Evolutionary conservation across 2,797 vertebrate genomes (phyloP).

Genomic region (Poeciliopsis infans): DNA sequence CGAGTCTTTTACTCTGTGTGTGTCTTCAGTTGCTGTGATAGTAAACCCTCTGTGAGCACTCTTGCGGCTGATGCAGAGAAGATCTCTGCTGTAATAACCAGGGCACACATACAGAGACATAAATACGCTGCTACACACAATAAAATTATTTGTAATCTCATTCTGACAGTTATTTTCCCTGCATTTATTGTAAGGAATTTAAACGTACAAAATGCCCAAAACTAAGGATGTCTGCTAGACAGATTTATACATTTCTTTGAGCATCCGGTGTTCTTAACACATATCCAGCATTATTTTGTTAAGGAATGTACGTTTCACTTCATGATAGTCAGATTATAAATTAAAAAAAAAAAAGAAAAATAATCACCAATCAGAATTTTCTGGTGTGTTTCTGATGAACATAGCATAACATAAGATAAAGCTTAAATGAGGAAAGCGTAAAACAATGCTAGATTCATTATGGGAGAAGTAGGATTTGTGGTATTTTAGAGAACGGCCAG

Average conservation of each 20-base stretch:
- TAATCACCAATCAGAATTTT: neutral
- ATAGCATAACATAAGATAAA: neutral
- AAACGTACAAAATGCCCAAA: neutral
- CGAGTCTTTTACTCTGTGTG: neutral
- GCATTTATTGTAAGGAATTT: neutral
- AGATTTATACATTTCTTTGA: neutral
- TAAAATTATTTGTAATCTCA: neutral
- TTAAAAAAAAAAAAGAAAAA: too few relatives aligned
- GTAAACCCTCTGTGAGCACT: constrained; percentile 17
- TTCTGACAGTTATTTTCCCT: neutral
- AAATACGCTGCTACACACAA: neutral
- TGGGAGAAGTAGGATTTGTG: neutral
- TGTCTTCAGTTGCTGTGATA: constrained; percentile 37
- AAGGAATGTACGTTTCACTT: neutral
- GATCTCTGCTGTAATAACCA: constrained; percentile 49
- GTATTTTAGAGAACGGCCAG: neutral
- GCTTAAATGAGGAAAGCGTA: neutral
- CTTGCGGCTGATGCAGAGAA: constrained; percentile 21
- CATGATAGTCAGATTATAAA: neutral
- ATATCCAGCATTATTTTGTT: neutral
- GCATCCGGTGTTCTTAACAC: neutral
- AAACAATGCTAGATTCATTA: too few relatives aligned
- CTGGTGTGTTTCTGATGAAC: neutral
- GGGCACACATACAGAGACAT: constrained; percentile 7
- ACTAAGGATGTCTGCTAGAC: neutral